A percentile compares a stretch with the other conserved stretches of the same genome.
Evolutionary conservation across 2,888 invertebrate genomes (phyloP).

Genomic region (Neria commutata): DNA sequence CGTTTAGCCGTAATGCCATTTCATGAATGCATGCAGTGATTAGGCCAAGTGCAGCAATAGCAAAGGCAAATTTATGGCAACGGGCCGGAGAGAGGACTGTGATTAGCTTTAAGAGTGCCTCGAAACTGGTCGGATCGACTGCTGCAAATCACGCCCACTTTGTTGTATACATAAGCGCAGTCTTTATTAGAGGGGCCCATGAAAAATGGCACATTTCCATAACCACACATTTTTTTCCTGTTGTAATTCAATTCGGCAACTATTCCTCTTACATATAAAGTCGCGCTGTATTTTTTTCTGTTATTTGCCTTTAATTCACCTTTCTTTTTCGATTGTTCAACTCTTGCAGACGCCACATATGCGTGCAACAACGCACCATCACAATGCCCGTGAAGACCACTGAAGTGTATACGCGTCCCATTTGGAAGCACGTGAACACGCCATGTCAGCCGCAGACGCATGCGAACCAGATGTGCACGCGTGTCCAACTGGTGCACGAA

Average conservation of each 20-base stretch:
- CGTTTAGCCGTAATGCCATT: neutral
- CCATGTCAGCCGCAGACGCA: slow-evolving; percentile 61
- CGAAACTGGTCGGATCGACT: too few relatives aligned
- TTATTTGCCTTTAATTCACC: slow-evolving; percentile 9
- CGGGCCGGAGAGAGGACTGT: too few relatives aligned
- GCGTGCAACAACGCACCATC: slow-evolving; percentile 63
- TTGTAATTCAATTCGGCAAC: slow-evolving; percentile 31
- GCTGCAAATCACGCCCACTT: too few relatives aligned
- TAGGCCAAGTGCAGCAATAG: too few relatives aligned
- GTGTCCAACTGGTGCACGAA: slow-evolving; percentile 66
- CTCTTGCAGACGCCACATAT: slow-evolving; percentile 64
- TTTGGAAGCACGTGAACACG: slow-evolving; percentile 64
- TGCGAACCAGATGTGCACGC: slow-evolving; percentile 64
- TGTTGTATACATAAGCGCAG: too few relatives aligned
- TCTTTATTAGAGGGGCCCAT: too few relatives aligned
- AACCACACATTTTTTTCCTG: too few relatives aligned
- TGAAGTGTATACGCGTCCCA: slow-evolving; percentile 65
- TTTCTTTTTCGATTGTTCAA: slow-evolving; percentile 8
- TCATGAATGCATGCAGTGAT: too few relatives aligned
- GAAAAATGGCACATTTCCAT: too few relatives aligned
- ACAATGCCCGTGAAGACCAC: slow-evolving; percentile 64
- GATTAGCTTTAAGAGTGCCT: too few relatives aligned
- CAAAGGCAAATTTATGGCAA: too few relatives aligned
- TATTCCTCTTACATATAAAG: slow-evolving; percentile 10
- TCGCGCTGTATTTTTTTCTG: slow-evolving; percentile 17